Evolutionary conservation across 1,140 invertebrate genomes (phyloP), one percentile per base, ranked within the genome.

Genomic region (Leptopilina boulardi): DNA sequence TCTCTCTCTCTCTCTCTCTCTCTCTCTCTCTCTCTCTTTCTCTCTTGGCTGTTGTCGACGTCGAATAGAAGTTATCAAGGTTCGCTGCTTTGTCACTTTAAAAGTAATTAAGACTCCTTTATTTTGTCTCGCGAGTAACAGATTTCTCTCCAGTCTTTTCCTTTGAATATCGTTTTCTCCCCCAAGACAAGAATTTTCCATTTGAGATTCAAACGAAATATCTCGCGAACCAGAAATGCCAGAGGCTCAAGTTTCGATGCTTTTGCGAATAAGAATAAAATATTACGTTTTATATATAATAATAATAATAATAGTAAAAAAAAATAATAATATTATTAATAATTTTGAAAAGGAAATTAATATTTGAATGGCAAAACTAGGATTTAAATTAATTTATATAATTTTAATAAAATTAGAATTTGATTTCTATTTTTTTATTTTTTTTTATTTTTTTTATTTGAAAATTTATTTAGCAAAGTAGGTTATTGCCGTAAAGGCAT

Each of bases 61-160:
- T 34, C 59, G 21, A 30, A 15, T 26, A 30, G 26, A 66, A 66
- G 23, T 66, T 66, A 66, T 66, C 59, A 34, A 26, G 59, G 23
- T 66, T 66, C 23, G 13, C 13, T 66, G 23, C 59, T 66, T 66
- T 66, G 59, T 66, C 59, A 66, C 59, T 66, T 66, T 30, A 66
- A 66, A 66, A 66, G 59, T 66, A 66, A 66, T 66, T 66, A 66
- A 66, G 59, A 66, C 59, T 66, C 59, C 26, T 66, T 66, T 66
- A 30, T 66, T 66, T 66, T 66, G 21, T 66, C 56, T 30, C 21
- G 26, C 11, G 26, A 66, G 59, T 30, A 66, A 66, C 59, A 66
- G 59, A 66, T 66, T 66, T 66, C 59, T 66, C 59, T 30, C 59
- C 56, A 30, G 59, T n/a, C 59, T 66, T 30, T 30, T 23, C 59